Evolutionary conservation across 2,113 vertebrate species (phyloP).

Genomic region (Oryzias curvinotus): DNA sequence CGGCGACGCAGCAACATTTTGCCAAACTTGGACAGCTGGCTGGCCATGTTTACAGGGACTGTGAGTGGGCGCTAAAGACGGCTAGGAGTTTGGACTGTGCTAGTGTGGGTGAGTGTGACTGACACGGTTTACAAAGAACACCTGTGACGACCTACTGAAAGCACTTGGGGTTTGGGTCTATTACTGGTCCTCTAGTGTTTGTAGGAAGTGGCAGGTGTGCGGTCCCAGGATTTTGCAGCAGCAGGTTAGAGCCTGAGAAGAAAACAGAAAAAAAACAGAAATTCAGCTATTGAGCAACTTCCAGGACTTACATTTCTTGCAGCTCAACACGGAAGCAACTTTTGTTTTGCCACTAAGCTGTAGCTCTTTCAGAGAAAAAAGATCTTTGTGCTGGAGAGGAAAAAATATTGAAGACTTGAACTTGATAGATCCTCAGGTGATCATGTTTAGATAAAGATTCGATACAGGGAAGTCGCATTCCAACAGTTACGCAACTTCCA

Average conservation of each 20-base stretch:
- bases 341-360: background rate
- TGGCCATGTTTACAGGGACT: constrained; percentile 70
- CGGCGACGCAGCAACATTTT: constrained; percentile 86
- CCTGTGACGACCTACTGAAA: constrained; percentile 3
- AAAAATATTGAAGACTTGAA: background rate
- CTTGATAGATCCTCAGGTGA: background rate
- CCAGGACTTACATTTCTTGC: constrained; percentile 21
- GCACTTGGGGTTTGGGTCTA: background rate
- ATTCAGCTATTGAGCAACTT: constrained; percentile 35
- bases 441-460: too few species aligned
- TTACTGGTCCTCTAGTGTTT: constrained; percentile 13
- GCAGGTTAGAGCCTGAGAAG: constrained; percentile 50
- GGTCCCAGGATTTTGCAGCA: constrained; percentile 25
- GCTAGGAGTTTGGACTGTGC: constrained; percentile 37
- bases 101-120: constrained; percentile 38
- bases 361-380: constrained; percentile 20
- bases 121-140: constrained; percentile 36
- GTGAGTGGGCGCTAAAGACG: constrained; percentile 34
- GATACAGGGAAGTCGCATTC: constrained; percentile 2
- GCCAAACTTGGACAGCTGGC: constrained; percentile 76
- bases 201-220: constrained; percentile 28
- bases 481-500: constrained; percentile 45
- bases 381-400: background rate
- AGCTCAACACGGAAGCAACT: constrained; percentile 5
- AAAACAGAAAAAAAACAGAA: constrained; percentile 45